A percentile compares a stretch with the other conserved stretches of the same genome.
Evolutionary conservation across 2,797 vertebrate genomes (phyloP).

Genomic region (Scolopax rusticola): DNA sequence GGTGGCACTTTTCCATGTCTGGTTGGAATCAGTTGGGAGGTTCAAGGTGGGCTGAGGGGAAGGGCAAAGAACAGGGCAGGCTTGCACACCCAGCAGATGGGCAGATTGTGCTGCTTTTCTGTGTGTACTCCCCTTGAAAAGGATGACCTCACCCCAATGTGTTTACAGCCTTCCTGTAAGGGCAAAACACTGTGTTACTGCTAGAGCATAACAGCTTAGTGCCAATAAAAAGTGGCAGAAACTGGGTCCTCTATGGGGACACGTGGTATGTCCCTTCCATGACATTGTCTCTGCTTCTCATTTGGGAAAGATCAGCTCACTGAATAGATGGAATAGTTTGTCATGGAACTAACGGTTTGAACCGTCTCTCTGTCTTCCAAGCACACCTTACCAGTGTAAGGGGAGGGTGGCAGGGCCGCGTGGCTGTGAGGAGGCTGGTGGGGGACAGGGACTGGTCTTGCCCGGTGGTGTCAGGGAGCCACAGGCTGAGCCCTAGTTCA

Average conservation of each 20-base stretch:
- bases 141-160: not conserved
- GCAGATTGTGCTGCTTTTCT: not conserved
- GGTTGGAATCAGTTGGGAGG: not conserved
- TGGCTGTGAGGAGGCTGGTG: fast-evolving
- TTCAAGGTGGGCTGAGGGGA: not conserved
- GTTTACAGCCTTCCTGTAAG: not conserved
- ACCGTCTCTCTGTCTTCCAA: not conserved
- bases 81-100: fast-evolving
- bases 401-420: not conserved
- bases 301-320: not conserved
- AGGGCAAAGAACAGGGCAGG: not conserved
- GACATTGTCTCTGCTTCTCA: not conserved
- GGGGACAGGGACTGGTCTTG: not conserved
- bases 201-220: not conserved
- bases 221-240: not conserved
- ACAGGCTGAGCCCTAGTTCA: fast-evolving
- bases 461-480: fast-evolving
- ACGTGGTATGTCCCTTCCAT: not conserved
- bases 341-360: not conserved
- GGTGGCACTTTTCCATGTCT: fast-evolving
- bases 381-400: not conserved
- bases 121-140: not conserved
- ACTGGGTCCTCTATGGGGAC: too few relatives aligned
- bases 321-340: not conserved
- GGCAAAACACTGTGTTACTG: not conserved